Conservation (phyloP, 2,888 invertebrate species). For the Brachyopa scutellaris region DNA sequence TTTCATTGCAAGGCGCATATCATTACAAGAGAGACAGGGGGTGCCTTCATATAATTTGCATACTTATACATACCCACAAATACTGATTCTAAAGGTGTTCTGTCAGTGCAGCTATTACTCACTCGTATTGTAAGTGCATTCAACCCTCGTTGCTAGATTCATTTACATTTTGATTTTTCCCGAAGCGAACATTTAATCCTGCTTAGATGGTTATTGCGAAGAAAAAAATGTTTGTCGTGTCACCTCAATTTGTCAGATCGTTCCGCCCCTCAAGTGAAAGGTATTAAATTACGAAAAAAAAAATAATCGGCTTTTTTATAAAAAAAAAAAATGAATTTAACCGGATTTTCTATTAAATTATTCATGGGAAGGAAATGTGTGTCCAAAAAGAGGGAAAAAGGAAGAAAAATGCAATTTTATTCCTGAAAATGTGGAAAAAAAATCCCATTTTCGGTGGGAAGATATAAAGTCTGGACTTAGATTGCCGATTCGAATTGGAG, state of each 20-base stretch:
- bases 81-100: constrained; percentile 32
- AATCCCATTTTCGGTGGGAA: too few relatives aligned
- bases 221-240: background rate
- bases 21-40: constrained; percentile 52
- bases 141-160: constrained; percentile 40
- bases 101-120: constrained; percentile 30
- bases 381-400: too few relatives aligned
- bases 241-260: constrained; percentile 50
- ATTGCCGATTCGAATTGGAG: too few relatives aligned
- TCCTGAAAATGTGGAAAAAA: too few relatives aligned
- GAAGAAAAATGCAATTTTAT: too few relatives aligned
- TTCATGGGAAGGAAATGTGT: too few relatives aligned
- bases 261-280: constrained; percentile 14
- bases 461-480: too few relatives aligned
- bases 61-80: too few relatives aligned
- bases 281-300: constrained; percentile 42
- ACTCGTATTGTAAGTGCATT: constrained; percentile 37
- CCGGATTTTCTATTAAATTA: constrained; percentile 31
- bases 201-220: constrained; percentile 25
- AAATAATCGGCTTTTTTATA: background rate
- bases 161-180: constrained; percentile 36
- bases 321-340: background rate
- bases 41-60: constrained; percentile 56
- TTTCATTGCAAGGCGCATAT: constrained; percentile 28
- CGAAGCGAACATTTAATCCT: constrained; percentile 33